A percentile compares a stretch with the other conserved stretches of the same genome.
Evolutionary conservation across 2,113 vertebrate species (phyloP).

Genomic region (Tiliqua scincoides): DNA sequence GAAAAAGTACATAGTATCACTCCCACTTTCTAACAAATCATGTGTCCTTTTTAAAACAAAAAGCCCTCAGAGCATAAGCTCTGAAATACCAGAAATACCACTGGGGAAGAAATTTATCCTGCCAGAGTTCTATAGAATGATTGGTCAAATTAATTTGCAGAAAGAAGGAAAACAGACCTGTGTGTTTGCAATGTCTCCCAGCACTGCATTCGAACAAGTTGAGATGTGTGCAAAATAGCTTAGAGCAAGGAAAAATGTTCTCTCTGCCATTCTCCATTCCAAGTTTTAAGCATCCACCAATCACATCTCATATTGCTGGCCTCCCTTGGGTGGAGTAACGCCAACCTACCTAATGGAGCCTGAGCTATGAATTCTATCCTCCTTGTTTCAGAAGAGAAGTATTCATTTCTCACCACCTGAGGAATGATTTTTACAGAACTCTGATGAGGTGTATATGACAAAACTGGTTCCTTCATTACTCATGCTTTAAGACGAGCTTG

Average conservation of each 20-base stretch:
- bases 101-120: slow-evolving; percentile 50
- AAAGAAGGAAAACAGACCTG: slow-evolving; percentile 53
- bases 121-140: slow-evolving; percentile 41
- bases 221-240: slow-evolving; percentile 42
- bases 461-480: slow-evolving; percentile 30
- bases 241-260: slow-evolving; percentile 1
- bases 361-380: slow-evolving; percentile 22
- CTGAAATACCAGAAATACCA: slow-evolving; percentile 66
- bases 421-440: slow-evolving; percentile 19
- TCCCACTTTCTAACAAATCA: slow-evolving; percentile 24
- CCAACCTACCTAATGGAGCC: slow-evolving; percentile 18
- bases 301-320: not conserved
- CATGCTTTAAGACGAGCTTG: slow-evolving; percentile 17
- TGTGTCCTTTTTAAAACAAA: not conserved
- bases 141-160: slow-evolving; percentile 57
- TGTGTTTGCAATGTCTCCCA: slow-evolving; percentile 37
- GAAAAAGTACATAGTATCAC: not conserved
- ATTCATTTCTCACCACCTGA: slow-evolving; percentile 26
- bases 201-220: slow-evolving; percentile 13
- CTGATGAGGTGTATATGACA: slow-evolving; percentile 37
- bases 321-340: not conserved
- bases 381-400: slow-evolving; percentile 17
- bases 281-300: not conserved
- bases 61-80: slow-evolving; percentile 40
- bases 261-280: slow-evolving; percentile 15